Percentiles rank a stretch among this genome's conserved stretches.
Conservation (phyloP, 2,797 vertebrate species). For the Mus caroli region DNA sequence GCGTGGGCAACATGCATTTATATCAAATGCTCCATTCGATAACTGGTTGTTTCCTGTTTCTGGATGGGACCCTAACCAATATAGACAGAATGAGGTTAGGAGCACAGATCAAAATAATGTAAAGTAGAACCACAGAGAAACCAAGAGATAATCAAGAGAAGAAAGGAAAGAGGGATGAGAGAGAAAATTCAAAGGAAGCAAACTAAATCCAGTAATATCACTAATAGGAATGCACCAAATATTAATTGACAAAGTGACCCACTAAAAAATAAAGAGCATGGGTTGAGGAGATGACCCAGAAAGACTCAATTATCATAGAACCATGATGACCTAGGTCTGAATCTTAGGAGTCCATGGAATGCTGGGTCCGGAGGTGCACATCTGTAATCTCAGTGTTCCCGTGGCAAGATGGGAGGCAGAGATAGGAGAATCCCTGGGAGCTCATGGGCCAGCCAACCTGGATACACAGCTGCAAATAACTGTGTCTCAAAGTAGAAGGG, state of each 20-base stretch:
- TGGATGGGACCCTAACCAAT: not conserved
- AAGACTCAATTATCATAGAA: not conserved
- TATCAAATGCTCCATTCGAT: slow-evolving; percentile 1
- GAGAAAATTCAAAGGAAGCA: slow-evolving; percentile 22
- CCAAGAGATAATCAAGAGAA: slow-evolving; percentile 40
- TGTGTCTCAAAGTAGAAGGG: not conserved
- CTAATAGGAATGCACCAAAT: slow-evolving; percentile 23
- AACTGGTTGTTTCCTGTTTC: slow-evolving; percentile 9
- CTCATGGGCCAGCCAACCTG: not conserved
- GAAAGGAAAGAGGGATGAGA: slow-evolving; percentile 4
- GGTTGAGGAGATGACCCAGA: not conserved
- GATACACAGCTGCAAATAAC: not conserved
- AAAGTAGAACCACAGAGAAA: not conserved
- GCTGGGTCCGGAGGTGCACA: too few relatives aligned
- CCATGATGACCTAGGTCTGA: not conserved
- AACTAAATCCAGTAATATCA: slow-evolving; percentile 1
- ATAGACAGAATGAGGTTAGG: slow-evolving; percentile 4
- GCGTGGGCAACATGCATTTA: slow-evolving; percentile 39
- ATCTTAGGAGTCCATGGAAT: not conserved
- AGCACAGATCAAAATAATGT: slow-evolving; percentile 38
- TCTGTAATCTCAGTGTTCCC: not conserved
- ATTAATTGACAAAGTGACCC: slow-evolving; percentile 18
- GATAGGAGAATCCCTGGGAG: not conserved
- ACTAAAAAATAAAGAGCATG: not conserved
- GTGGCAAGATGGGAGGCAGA: not conserved